Percentiles rank a stretch among this genome's conserved stretches.
Conservation (phyloP, 2,888 invertebrate species). For the Melanophora roralis region DNA sequence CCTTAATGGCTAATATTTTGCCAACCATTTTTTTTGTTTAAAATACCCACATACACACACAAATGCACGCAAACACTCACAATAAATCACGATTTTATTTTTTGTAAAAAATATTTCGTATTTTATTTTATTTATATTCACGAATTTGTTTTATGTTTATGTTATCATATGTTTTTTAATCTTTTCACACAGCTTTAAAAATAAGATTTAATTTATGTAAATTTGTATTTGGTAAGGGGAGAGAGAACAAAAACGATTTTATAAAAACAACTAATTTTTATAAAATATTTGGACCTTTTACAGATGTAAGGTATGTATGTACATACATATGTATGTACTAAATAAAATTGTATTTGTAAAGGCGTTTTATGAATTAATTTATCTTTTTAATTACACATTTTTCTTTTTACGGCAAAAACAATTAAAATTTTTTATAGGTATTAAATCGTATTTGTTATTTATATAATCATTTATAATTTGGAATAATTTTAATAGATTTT, state of each 20-base stretch:
- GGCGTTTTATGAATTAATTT: neutral
- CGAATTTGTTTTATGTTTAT: slow-evolving; percentile 2
- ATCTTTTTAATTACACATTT: neutral
- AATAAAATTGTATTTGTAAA: slow-evolving; percentile 1
- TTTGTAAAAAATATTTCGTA: neutral
- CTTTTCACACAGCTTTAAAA: neutral
- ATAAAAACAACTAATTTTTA: neutral
- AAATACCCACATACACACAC: neutral
- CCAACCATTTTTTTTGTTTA: slow-evolving; percentile 73
- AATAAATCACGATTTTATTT: slow-evolving; percentile 16
- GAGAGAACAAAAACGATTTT: neutral
- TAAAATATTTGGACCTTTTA: neutral
- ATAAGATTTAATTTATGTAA: slow-evolving; percentile 15
- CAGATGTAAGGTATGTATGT: neutral
- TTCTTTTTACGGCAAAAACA: neutral
- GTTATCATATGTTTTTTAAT: neutral
- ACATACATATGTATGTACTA: too few relatives aligned
- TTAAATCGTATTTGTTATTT: neutral
- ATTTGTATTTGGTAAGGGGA: too few relatives aligned
- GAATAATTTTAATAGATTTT: neutral
- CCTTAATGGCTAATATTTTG: slow-evolving; percentile 75
- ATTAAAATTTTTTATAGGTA: slow-evolving; percentile 8
- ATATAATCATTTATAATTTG: slow-evolving; percentile 14
- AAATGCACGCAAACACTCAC: neutral
- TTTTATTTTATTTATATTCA: too few relatives aligned